Evolutionary conservation across 2,113 vertebrate species (phyloP).

Genomic region (Myrmecobius fasciatus): DNA sequence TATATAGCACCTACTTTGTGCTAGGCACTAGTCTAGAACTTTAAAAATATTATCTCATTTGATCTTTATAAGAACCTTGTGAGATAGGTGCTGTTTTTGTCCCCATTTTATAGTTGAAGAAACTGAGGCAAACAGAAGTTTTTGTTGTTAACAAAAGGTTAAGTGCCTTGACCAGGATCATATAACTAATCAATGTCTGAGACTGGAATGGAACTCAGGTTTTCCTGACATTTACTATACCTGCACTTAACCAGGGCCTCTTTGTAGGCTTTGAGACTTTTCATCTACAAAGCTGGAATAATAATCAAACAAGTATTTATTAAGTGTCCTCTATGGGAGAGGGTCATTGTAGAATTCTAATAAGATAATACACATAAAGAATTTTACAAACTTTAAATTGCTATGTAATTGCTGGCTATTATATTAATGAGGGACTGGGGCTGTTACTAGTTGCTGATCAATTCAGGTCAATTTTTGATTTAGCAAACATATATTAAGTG

Average conservation of each 20-base stretch:
- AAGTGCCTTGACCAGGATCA: background rate
- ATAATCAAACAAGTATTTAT: background rate
- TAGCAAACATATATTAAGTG: background rate
- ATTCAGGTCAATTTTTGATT: background rate
- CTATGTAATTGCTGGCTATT: background rate
- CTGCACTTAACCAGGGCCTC: background rate
- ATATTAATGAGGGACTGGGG: background rate
- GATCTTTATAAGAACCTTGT: background rate
- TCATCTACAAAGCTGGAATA: background rate
- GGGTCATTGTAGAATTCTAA: background rate
- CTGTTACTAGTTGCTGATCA: background rate
- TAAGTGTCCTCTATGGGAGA: background rate
- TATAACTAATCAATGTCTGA: background rate
- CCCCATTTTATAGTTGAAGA: background rate
- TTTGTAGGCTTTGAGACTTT: background rate
- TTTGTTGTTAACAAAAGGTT: too few species aligned
- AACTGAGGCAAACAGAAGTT: background rate
- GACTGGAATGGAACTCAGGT: background rate
- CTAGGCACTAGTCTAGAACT: background rate
- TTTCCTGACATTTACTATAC: background rate
- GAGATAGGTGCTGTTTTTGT: background rate
- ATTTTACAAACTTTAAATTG: background rate
- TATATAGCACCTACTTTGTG: background rate
- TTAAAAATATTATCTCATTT: background rate
- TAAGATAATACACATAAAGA: background rate